Evolutionary conservation across 2,113 vertebrate genomes (phyloP).

Genomic region (Heteronetta atricapilla): DNA sequence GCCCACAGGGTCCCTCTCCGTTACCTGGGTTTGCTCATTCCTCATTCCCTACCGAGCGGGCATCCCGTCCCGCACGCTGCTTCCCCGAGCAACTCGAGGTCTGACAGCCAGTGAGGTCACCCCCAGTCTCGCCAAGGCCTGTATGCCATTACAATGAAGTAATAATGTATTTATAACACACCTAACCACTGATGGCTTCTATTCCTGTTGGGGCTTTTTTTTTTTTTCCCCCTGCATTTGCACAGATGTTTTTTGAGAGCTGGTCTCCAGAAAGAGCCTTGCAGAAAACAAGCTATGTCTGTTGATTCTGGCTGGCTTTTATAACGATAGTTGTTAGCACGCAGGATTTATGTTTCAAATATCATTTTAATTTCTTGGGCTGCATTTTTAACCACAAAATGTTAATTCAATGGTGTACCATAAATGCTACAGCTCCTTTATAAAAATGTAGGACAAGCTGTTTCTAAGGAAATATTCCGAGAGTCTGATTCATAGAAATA

Average conservation of each 20-base stretch:
- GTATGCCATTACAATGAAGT: constrained; percentile 82
- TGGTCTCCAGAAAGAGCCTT: constrained; percentile 75
- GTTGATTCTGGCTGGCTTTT: constrained; percentile 80
- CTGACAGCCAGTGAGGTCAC: constrained; percentile 79
- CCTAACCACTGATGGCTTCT: constrained; percentile 77
- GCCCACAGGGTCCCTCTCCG: not conserved
- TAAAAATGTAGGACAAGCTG: constrained; percentile 68
- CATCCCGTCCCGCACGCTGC: constrained; percentile 42
- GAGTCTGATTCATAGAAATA: constrained; percentile 70
- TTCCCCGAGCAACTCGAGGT: constrained; percentile 56
- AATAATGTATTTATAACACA: constrained; percentile 84
- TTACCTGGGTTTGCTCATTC: not conserved
- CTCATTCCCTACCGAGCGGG: not conserved
- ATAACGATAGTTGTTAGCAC: constrained; percentile 79
- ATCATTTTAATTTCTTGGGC: constrained; percentile 82
- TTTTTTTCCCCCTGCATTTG: constrained; percentile 9
- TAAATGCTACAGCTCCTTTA: constrained; percentile 65
- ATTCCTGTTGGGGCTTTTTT: constrained; percentile 60
- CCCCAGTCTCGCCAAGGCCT: constrained; percentile 74
- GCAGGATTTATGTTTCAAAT: constrained; percentile 84
- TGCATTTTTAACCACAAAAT: constrained; percentile 78
- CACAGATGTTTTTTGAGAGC: constrained; percentile 79
- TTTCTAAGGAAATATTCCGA: constrained; percentile 76
- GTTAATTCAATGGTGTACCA: constrained; percentile 75
- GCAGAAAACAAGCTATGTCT: constrained; percentile 80